phyloP scores from a whole-genome alignment of 2,113 vertebrate genomes.

The Archocentrus centrarchus region DNA sequence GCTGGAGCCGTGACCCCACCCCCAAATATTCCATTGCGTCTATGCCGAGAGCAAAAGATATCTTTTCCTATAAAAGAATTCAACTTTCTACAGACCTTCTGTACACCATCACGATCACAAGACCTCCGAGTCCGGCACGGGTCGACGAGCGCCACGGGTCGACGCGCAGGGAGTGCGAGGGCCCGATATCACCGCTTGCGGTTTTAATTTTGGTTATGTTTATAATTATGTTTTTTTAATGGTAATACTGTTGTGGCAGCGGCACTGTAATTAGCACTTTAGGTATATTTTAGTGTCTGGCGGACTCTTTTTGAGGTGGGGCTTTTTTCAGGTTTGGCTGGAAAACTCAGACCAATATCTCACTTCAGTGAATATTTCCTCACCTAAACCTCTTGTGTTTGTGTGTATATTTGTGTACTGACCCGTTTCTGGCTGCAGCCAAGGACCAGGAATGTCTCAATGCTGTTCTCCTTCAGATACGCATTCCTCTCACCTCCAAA shows the following conservation, averaged over 20 bases:
- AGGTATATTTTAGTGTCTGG: background rate
- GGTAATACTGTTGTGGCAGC: background rate
- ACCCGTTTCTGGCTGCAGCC: slow-evolving; percentile 97
- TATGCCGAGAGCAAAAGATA: no score
- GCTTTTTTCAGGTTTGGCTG: background rate
- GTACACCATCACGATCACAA: no score
- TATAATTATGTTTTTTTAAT: background rate
- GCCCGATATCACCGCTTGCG: no score
- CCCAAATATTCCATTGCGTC: no score
- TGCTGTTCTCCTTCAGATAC: slow-evolving; percentile 96
- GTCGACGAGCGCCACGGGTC: no score
- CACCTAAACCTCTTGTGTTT: background rate
- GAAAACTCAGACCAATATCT: background rate
- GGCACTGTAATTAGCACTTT: background rate
- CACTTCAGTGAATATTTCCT: background rate
- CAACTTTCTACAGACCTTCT: no score
- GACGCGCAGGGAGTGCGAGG: no score
- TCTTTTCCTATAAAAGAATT: no score
- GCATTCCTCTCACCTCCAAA: slow-evolving; percentile 93
- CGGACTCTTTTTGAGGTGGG: background rate
- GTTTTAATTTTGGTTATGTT: background rate
- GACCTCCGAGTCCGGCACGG: no score
- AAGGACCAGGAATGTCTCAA: slow-evolving; percentile 94
- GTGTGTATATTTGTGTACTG: slow-evolving; percentile 48
- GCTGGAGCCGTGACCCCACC: no score